Percentiles rank a stretch among this genome's conserved stretches.
These are phyloP conservation scores for Psittacula derbiana DNA, from an alignment of 2,797 vertebrate species.

Conservation along the genomic window DNA sequence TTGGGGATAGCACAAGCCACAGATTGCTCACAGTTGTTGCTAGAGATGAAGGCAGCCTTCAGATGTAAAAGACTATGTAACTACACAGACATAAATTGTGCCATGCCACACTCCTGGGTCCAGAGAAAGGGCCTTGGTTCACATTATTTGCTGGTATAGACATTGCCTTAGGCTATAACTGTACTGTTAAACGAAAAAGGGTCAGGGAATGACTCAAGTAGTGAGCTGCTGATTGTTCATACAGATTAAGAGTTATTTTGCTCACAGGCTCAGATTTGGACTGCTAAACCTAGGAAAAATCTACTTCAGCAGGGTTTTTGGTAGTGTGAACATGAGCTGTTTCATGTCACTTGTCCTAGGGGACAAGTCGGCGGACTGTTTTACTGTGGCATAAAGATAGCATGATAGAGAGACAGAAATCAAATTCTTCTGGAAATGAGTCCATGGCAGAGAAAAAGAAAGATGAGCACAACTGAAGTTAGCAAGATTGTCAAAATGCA, in stretches of 20 bases:
- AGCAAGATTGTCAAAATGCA: not conserved
- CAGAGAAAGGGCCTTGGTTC: not conserved
- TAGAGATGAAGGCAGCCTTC: not conserved
- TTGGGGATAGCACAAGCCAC: not conserved
- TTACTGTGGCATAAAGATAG: not conserved
- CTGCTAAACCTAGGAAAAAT: not conserved
- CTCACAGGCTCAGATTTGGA: not conserved
- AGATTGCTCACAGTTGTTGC: not conserved
- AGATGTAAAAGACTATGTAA: not conserved
- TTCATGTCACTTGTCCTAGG: not conserved
- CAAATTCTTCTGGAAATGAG: not conserved
- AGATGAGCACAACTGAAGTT: not conserved
- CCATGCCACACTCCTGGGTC: not conserved
- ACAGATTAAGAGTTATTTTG: slow-evolving; percentile 30
- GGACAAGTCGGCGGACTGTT: not conserved
- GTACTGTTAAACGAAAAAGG: slow-evolving; percentile 19
- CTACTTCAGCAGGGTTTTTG: not conserved
- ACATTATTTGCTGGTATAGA: slow-evolving; percentile 30
- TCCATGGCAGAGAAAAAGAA: not conserved
- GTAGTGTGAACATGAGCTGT: not conserved
- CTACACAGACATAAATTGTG: not conserved
- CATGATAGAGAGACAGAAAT: not conserved
- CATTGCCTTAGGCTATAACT: slow-evolving; percentile 26
- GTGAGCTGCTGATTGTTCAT: slow-evolving; percentile 27
- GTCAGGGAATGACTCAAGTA: slow-evolving; percentile 37